These are phyloP conservation scores for Prionace glauca DNA, from an alignment of 2,797 vertebrate genomes.

Conservation along the genomic window DNA sequence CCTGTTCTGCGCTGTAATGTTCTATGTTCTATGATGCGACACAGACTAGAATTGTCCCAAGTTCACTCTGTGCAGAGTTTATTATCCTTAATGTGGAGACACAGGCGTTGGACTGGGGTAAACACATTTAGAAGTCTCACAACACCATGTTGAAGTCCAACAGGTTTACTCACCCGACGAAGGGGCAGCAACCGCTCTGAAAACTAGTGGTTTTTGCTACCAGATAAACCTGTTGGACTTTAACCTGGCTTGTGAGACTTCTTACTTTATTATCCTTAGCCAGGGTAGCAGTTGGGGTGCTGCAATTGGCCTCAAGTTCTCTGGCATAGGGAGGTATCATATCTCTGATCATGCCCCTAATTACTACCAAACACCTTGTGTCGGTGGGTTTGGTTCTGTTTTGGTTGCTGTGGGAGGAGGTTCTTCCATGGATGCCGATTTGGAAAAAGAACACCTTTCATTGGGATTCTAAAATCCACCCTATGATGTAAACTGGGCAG, in stretches of 20 bases:
- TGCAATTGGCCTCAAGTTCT: background rate
- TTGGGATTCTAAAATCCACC: background rate
- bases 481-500: background rate
- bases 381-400: background rate
- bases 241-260: too few relatives aligned
- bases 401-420: background rate
- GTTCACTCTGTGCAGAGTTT: background rate
- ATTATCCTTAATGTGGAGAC: background rate
- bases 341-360: background rate
- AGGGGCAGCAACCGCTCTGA: too few relatives aligned
- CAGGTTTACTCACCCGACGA: too few relatives aligned
- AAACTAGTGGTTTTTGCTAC: too few relatives aligned
- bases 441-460: background rate
- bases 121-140: too few relatives aligned
- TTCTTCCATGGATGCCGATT: background rate
- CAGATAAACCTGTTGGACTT: too few relatives aligned
- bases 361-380: background rate
- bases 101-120: too few relatives aligned
- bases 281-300: background rate
- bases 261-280: too few relatives aligned
- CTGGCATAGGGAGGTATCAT: background rate
- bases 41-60: background rate
- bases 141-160: too few relatives aligned
- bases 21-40: too few relatives aligned
- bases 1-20: too few relatives aligned